These are phyloP conservation scores for Netelia melanura DNA, from an alignment of 2,888 invertebrate species.

Conservation along the genomic window DNA sequence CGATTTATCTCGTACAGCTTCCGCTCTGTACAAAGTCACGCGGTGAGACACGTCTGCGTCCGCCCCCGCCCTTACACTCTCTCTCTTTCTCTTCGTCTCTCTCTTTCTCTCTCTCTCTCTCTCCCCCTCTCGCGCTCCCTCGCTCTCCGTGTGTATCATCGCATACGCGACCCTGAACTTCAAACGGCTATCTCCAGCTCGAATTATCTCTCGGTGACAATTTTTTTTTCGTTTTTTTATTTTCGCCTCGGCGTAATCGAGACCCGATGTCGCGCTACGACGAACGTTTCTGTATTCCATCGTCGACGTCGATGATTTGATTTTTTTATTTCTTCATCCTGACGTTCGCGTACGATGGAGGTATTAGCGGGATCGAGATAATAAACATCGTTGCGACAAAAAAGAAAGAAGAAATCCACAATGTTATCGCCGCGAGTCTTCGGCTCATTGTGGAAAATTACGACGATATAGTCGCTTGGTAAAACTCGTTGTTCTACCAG, in stretches of 20 bases:
- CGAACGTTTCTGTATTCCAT: conserved; percentile 34
- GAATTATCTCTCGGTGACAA: conserved; percentile 49
- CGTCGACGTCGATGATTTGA: conserved; percentile 38
- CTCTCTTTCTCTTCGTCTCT: not conserved
- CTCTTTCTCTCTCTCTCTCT: not conserved
- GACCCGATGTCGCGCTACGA: conserved; percentile 19
- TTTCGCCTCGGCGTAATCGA: conserved; percentile 32
- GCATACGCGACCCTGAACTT: conserved; percentile 58
- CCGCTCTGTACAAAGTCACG: conserved; percentile 22
- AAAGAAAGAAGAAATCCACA: not conserved
- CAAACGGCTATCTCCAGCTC: conserved; percentile 48
- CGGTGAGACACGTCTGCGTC: not conserved
- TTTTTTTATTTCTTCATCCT: not conserved
- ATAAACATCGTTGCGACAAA: conserved; percentile 31
- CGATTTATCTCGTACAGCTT: conserved; percentile 52
- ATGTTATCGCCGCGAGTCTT: conserved; percentile 32
- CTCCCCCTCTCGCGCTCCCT: not conserved
- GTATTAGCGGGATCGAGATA: conserved; percentile 38
- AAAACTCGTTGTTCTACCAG: not conserved
- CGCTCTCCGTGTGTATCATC: conserved; percentile 6
- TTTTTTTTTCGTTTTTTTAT: conserved; percentile 17
- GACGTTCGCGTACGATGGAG: conserved; percentile 4
- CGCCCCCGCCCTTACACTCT: not conserved
- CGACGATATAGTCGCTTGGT: not conserved
- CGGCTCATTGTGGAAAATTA: conserved; percentile 35